Base-by-base conservation (phyloP, 1,140 invertebrate genomes). In the Patella vulgata region DNA sequence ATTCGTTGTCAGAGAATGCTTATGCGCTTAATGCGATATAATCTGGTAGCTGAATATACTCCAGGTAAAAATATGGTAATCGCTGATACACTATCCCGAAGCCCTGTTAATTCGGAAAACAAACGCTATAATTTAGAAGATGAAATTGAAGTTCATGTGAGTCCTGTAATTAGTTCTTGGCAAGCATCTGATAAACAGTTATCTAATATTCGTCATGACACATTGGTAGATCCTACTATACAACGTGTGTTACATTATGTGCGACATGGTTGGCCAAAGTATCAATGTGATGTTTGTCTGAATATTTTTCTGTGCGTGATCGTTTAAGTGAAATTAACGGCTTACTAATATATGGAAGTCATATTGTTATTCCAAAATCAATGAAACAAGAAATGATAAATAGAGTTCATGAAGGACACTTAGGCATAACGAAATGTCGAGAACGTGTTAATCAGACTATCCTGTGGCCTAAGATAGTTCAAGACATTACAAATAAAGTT, bases 1-100 rank as follows among this genome's bases (percentile, higher is more conserved):
- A 1, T 64, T 0, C n/a, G 54, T 47, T 68, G 65, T 44, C 68
- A 71, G 48, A 3, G 70, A 8, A 11, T 72, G 31, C 48, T 72
- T 0, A 59, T 70, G 60, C 25, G 68, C 4, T 43, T 73, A 9
- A 63, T 60, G 48, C 2, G 65, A 23, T 70, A 50, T 40, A 59
- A 60, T 9, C 8, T 51, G 8, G 40, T n/a, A 39, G 50, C 42
- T 8, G 52, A 56, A 63, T 39, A 70, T 43, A 50, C 50, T 6
- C 63, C 68, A 51, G 68, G 71, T 12, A 66, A 63, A 62, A n/a
- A 54, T 4, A 9, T 73, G 28, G 36, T 65, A 23, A 40, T 70
- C 1, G 54, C 68, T 21, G 67, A 70, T 17, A 62, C 64, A 12
- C 48, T 72, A 8, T 70, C 59, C 1, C 31, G 68, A 33, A 52